phyloP scores from a whole-genome alignment of 2,888 invertebrate genomes.

The Eurois occulta region DNA sequence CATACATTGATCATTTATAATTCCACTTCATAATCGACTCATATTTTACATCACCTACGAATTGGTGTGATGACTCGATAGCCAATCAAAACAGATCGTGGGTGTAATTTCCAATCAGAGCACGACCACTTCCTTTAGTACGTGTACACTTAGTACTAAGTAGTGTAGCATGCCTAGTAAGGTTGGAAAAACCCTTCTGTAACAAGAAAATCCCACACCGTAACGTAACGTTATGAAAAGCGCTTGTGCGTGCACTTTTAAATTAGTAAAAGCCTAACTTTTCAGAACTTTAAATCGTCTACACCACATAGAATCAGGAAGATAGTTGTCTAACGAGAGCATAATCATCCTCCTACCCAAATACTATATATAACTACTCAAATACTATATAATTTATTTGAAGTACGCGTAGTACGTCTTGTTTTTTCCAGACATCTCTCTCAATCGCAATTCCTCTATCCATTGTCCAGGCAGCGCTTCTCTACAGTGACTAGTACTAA shows the following conservation, averaged over 20 bases:
- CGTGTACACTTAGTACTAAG: background rate
- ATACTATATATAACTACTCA: background rate
- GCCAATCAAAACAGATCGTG: conserved; percentile 7
- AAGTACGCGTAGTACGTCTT: no score
- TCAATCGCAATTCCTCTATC: background rate
- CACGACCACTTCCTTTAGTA: conserved; percentile 4
- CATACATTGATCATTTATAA: background rate
- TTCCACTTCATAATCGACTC: background rate
- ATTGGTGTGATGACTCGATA: background rate
- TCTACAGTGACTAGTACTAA: background rate
- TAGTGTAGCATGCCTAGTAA: background rate
- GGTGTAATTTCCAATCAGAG: background rate
- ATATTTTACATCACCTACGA: background rate
- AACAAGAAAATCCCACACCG: background rate
- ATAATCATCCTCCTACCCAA: background rate
- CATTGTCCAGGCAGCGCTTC: background rate
- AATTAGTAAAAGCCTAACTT: background rate
- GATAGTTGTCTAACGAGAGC: background rate
- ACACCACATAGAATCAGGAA: background rate
- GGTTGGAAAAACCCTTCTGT: background rate
- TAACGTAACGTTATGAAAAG: background rate
- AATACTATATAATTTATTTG: background rate
- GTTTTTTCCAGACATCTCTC: background rate
- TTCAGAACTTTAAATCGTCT: background rate
- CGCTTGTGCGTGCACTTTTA: background rate